Evolutionary conservation across 2,797 vertebrate genomes (phyloP).

Genomic region (Dendrocincla tyrannina): DNA sequence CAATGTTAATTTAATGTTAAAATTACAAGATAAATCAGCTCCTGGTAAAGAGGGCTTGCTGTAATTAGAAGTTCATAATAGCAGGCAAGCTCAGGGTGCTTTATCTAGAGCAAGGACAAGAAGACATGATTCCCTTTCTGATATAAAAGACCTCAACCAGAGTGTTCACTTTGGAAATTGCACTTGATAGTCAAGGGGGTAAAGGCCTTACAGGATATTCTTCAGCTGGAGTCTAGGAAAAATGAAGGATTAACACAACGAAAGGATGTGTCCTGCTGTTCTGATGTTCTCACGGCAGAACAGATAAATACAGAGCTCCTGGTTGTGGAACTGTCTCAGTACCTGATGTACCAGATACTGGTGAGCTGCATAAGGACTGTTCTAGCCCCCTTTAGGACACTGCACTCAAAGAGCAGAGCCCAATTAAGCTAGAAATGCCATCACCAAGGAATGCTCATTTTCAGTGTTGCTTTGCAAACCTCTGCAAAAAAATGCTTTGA

Average conservation of each 20-base stretch:
- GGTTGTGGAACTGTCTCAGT: not conserved
- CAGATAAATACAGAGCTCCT: not conserved
- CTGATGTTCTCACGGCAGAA: not conserved
- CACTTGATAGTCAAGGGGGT: fast-evolving
- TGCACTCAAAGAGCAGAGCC: not conserved
- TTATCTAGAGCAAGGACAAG: not conserved
- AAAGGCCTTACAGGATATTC: not conserved
- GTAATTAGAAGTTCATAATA: not conserved
- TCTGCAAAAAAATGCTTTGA: not conserved
- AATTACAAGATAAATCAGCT: not conserved
- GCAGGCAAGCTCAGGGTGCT: not conserved
- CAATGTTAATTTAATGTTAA: not conserved
- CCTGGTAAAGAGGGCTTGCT: not conserved
- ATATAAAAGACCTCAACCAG: not conserved
- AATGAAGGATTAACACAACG: not conserved
- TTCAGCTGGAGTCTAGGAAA: not conserved
- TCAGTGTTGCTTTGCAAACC: not conserved
- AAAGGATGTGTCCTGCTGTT: not conserved
- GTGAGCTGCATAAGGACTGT: not conserved
- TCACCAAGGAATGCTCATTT: not conserved
- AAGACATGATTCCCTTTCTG: not conserved
- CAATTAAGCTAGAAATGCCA: not conserved
- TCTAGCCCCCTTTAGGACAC: not conserved
- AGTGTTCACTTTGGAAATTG: not conserved
- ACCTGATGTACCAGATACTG: not conserved